Conservation (phyloP, 2,113 vertebrate genomes). For the Panthera uncia region DNA sequence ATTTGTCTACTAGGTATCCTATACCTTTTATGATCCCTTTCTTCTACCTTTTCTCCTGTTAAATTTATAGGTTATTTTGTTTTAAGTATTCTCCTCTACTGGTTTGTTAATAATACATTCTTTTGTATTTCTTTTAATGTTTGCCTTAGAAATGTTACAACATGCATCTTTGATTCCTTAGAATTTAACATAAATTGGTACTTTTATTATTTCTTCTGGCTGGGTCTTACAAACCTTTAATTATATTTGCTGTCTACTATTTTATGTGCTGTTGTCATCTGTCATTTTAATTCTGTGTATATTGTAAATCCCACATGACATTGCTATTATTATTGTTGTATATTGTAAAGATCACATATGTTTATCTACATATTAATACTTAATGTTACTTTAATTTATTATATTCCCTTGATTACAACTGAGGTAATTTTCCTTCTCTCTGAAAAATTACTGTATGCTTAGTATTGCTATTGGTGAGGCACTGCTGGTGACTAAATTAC, state of each 20-base stretch:
- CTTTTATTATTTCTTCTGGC: neutral
- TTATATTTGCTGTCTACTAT: neutral
- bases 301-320: neutral
- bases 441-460: neutral
- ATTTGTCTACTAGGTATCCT: neutral
- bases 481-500: neutral
- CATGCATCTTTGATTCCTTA: neutral
- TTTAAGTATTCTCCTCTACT: neutral
- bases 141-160: neutral
- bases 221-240: neutral
- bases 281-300: neutral
- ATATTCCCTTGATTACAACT: neutral
- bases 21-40: neutral
- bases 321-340: neutral
- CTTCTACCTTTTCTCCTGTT: neutral
- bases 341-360: neutral
- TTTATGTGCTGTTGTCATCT: neutral
- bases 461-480: neutral
- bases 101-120: neutral
- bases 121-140: neutral
- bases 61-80: neutral
- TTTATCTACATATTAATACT: neutral
- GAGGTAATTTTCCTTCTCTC: neutral
- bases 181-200: neutral
- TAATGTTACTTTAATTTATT: neutral